Percentiles rank a stretch among this genome's conserved stretches.
Evolutionary conservation across 2,888 invertebrate genomes (phyloP).

Genomic region (Cheiracanthium punctorium): DNA sequence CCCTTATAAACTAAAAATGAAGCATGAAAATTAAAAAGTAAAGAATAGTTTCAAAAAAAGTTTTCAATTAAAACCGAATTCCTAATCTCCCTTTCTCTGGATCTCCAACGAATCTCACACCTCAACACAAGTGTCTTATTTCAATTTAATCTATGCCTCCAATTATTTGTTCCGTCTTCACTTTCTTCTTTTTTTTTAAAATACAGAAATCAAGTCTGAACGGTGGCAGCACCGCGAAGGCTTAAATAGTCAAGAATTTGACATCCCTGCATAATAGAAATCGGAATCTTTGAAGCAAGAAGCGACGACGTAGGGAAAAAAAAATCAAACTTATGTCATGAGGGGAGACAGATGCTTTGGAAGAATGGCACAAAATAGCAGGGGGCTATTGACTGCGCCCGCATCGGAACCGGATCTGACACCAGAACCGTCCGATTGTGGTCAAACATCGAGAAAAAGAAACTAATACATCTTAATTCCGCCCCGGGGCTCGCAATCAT

Average conservation of each 20-base stretch:
- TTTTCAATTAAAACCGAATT: too few species aligned
- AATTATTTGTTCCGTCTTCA: too few species aligned
- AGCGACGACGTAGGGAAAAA: constrained; percentile 14
- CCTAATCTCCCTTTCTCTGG: too few species aligned
- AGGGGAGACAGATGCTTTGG: constrained; percentile 7
- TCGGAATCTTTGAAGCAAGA: constrained; percentile 49
- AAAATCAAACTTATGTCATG: constrained; percentile 1
- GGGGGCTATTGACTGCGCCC: constrained; percentile 61
- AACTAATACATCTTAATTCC: constrained; percentile 69
- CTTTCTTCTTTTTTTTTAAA: not conserved
- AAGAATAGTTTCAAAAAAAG: too few species aligned
- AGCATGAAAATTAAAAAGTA: too few species aligned
- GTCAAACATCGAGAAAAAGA: constrained; percentile 64
- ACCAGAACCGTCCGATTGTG: constrained; percentile 54
- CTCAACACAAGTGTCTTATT: not conserved
- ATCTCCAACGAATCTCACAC: not conserved
- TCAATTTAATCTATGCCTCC: not conserved
- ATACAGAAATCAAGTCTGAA: not conserved
- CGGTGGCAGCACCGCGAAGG: not conserved
- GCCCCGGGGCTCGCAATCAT: constrained; percentile 43
- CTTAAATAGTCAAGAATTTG: constrained; percentile 18
- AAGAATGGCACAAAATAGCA: constrained; percentile 46
- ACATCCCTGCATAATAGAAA: constrained; percentile 62
- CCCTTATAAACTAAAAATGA: too few species aligned
- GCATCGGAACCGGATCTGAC: constrained; percentile 43